Evolutionary conservation across 2,113 vertebrate species (phyloP).

Genomic region (Edolisoma coerulescens): DNA sequence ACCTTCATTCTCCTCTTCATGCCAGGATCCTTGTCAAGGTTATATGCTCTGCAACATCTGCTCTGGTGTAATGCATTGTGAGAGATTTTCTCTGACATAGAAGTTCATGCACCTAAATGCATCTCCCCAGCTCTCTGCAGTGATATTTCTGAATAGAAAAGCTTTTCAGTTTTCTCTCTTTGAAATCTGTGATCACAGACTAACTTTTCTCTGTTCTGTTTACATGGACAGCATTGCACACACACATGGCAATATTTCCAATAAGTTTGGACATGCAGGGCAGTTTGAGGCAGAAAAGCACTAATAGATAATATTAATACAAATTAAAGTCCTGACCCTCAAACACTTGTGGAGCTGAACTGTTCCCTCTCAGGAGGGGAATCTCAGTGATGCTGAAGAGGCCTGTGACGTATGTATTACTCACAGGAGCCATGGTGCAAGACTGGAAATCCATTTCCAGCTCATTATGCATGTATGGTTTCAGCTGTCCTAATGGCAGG

Average conservation of each 20-base stretch:
- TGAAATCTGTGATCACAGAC: background rate
- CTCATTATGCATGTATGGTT: background rate
- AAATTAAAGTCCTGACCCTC: background rate
- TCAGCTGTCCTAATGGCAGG: background rate
- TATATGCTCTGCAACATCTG: background rate
- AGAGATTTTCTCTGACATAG: background rate
- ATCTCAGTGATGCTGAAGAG: background rate
- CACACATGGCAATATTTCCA: background rate
- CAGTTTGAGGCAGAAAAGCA: background rate
- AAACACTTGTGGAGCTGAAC: background rate
- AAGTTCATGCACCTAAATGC: background rate
- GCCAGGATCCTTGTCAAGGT: background rate
- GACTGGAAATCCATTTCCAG: background rate
- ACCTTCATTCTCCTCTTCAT: background rate
- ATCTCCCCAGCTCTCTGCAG: background rate
- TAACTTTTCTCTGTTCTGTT: background rate
- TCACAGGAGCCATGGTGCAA: background rate
- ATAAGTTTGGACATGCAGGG: background rate
- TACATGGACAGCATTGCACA: background rate
- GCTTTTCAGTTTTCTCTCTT: background rate
- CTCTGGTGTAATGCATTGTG: background rate
- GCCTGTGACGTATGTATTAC: background rate
- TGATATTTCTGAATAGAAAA: background rate
- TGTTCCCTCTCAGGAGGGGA: background rate
- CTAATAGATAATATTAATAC: background rate